Base-by-base conservation (phyloP, 2,888 invertebrate genomes). In the Bombylius major region DNA sequence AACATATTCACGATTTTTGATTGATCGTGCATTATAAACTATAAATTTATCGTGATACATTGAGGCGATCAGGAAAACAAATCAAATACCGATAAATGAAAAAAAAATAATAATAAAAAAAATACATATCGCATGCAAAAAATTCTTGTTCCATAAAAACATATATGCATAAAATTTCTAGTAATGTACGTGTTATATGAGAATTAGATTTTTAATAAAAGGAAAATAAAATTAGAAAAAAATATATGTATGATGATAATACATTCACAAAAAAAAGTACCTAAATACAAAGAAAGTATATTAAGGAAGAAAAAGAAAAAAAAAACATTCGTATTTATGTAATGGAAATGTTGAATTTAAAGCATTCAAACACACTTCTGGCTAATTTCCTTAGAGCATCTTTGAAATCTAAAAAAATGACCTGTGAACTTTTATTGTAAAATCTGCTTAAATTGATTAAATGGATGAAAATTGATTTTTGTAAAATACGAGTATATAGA, bases 11-110 rank as follows among this genome's bases (percentile, higher is more conserved):
- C 69, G 70, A 68, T 71, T 72, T 71, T 72, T 72, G 72, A 72
- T 72, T 72, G 72, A 72, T 72, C 72, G 72, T 72, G 72, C 71
- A 72, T 71, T 70, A 69, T 71, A 72, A 71, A 71, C 72, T 72
- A 71, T 70, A 71, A 72, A 71, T 71, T 70, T 69, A 71, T 72
- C 72, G 72, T 73, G 72, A 73, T 73, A 73, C 72, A 73, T 72
- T 70, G 70, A 62, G 72, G 72, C 72, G 71, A 73, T 73, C 72
- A 73, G 72, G 72, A 69, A 66, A 68, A 55, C 55, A 55, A 55
- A 45, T 42, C 39, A 42, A 42, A 42, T 42, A 42, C 39, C 39
- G 39, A 42, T 42, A 42, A 42, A 42, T 42, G 39, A 42, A 42
- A 11, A 42, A 42, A 11, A 4, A 42, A 23, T 2, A 23, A 23